These are phyloP conservation scores for Peromyscus leucopus DNA, from an alignment of 2,113 vertebrate genomes.

Conservation along the genomic window DNA sequence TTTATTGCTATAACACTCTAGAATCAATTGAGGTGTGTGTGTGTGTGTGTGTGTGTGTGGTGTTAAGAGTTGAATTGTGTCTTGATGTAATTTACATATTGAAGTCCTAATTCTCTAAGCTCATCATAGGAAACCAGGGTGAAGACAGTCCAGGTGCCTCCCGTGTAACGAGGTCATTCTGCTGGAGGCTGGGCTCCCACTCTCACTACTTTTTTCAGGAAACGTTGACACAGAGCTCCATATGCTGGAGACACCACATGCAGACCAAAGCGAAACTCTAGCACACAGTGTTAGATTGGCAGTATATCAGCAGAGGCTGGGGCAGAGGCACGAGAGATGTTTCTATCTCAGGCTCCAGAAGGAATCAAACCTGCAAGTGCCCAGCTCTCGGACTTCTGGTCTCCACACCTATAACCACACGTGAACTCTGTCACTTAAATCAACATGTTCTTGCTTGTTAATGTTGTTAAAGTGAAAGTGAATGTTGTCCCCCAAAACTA, in stretches of 20 bases:
- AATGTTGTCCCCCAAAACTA: neutral
- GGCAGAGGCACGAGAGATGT: neutral
- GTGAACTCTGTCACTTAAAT: neutral
- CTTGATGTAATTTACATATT: neutral
- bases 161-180: neutral
- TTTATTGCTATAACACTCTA: neutral
- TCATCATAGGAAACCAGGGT: neutral
- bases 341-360: neutral
- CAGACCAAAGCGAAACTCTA: neutral
- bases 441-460: neutral
- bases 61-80: neutral
- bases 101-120: neutral
- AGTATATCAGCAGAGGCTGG: neutral
- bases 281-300: neutral
- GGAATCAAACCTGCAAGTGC: neutral
- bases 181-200: neutral
- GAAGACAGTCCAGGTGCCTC: neutral
- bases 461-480: neutral
- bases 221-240: neutral
- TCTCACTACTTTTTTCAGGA: neutral
- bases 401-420: neutral
- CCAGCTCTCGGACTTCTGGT: neutral
- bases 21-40: neutral
- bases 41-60: neutral
- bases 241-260: neutral